A percentile compares a stretch with the other conserved stretches of the same genome.
Evolutionary conservation across 2,113 vertebrate species (phyloP).

Genomic region (Brachypodius melanocephalos): DNA sequence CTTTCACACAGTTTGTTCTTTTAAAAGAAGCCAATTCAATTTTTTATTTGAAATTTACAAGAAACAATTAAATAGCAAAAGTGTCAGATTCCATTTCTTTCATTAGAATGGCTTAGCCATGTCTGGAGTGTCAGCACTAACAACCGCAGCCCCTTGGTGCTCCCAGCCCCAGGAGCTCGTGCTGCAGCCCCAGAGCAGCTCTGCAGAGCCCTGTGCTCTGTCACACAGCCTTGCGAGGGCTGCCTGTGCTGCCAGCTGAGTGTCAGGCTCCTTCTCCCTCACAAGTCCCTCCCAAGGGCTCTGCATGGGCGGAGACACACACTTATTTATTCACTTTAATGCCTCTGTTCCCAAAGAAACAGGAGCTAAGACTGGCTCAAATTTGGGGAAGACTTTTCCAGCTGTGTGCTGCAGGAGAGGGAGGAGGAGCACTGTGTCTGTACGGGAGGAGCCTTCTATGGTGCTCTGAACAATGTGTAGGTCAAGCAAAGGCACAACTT

Average conservation of each 20-base stretch:
- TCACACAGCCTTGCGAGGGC: neutral
- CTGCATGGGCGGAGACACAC: neutral
- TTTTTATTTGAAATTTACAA: conserved; percentile 37
- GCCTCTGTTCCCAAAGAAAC: neutral
- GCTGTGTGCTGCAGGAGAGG: accelerated
- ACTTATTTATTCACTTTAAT: neutral
- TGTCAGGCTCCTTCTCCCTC: neutral
- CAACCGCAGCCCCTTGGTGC: neutral
- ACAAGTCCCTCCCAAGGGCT: neutral
- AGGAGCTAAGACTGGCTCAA: neutral
- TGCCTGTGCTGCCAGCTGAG: neutral
- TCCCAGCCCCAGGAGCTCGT: neutral
- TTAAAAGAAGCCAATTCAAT: conserved; percentile 12
- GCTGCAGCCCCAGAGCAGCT: neutral
- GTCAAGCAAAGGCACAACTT: neutral
- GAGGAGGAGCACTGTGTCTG: neutral
- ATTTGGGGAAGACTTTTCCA: neutral
- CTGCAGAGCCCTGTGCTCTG: neutral
- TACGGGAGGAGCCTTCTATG: neutral
- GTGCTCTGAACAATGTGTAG: neutral
- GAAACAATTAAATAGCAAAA: conserved; percentile 20
- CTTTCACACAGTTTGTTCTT: neutral
- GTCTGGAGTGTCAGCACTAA: neutral
- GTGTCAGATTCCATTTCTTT: neutral
- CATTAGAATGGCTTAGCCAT: neutral